Conservation (phyloP, 2,888 invertebrate genomes). For the Calliphora vomitoria region DNA sequence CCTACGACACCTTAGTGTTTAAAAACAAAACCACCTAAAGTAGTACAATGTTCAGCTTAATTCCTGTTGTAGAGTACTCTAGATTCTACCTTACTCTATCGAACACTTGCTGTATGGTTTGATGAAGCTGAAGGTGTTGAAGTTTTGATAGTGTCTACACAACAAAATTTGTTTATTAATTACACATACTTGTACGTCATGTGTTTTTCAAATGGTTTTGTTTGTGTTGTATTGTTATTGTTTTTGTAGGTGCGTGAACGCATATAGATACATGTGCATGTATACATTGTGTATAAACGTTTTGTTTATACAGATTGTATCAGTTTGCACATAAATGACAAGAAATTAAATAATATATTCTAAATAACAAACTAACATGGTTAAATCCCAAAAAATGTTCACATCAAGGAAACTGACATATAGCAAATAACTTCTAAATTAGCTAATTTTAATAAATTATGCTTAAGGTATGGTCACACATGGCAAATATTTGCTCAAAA, state of each 20-base stretch:
- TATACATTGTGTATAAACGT: too few species aligned
- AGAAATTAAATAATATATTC: not conserved
- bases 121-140: conserved; percentile 41
- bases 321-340: conserved; percentile 36
- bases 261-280: not conserved
- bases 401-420: too few species aligned
- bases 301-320: conserved; percentile 29
- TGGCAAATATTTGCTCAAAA: too few species aligned
- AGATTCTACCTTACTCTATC: not conserved
- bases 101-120: not conserved
- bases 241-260: not conserved
- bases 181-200: conserved; percentile 25
- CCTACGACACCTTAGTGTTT: too few species aligned
- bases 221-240: not conserved
- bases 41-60: too few species aligned
- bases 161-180: conserved; percentile 64
- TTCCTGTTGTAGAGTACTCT: not conserved
- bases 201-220: conserved; percentile 9
- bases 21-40: too few species aligned
- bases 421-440: too few species aligned
- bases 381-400: not conserved
- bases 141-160: conserved; percentile 41
- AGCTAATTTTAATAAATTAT: too few species aligned
- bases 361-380: conserved; percentile 35
- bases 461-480: too few species aligned